Evolutionary conservation across 35 echinoderm and acorn worm genomes (phyloP).

Genomic region (Lytechinus variegatus): DNA sequence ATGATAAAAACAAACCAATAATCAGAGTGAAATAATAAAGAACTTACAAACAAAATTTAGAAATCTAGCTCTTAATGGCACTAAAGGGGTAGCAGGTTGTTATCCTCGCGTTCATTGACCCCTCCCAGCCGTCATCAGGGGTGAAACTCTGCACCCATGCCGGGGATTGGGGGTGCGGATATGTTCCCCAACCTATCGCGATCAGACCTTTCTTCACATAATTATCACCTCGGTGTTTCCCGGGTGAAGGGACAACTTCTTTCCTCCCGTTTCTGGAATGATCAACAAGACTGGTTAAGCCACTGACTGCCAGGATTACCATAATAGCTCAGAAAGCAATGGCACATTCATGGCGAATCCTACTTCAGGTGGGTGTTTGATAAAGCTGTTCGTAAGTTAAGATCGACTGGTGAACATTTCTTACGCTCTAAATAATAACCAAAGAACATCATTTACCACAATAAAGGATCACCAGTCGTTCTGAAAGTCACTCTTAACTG

Average conservation of each 20-base stretch:
- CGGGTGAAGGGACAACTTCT: neutral
- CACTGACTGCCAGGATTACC: neutral
- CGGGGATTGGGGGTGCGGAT: slow-evolving; percentile 5
- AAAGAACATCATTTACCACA: no score
- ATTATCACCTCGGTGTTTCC: slow-evolving; percentile 25
- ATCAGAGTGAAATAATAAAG: neutral
- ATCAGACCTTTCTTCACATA: slow-evolving; percentile 21
- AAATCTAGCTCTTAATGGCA: neutral
- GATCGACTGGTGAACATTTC: no score
- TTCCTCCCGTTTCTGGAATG: neutral
- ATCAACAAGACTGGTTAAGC: neutral
- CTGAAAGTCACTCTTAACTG: no score
- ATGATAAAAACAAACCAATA: no score
- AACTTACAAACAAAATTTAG: neutral
- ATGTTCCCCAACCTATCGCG: neutral
- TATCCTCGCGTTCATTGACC: neutral
- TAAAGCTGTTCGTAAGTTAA: no score
- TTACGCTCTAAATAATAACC: no score
- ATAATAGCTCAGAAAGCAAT: no score
- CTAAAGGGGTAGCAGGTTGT: neutral
- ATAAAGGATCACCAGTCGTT: no score
- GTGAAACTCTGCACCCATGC: slow-evolving; percentile 31
- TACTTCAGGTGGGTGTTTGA: no score
- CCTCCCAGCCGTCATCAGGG: slow-evolving; percentile 1
- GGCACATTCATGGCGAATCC: no score